phyloP scores from a whole-genome alignment of 2,797 vertebrate genomes.

The Taeniopygia guttata region DNA sequence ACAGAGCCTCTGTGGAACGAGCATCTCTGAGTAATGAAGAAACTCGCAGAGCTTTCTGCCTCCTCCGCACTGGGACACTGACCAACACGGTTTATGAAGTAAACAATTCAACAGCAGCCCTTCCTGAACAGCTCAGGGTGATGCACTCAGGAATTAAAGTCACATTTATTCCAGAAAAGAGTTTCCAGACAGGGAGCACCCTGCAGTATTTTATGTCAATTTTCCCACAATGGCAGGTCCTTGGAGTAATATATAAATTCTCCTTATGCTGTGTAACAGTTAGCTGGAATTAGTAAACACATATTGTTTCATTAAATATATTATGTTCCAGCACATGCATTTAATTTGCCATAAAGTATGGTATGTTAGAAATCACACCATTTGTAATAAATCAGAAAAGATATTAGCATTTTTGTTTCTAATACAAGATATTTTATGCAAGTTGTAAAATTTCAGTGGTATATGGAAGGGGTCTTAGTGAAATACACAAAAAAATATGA shows the following conservation, averaged over 20 bases:
- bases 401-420: slow-evolving; percentile 62
- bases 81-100: slow-evolving; percentile 24
- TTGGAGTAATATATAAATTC: slow-evolving; percentile 19
- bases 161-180: not conserved
- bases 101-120: slow-evolving; percentile 42
- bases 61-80: slow-evolving; percentile 32
- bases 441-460: slow-evolving; percentile 70
- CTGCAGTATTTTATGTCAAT: not conserved
- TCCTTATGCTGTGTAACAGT: slow-evolving; percentile 22
- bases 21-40: not conserved
- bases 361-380: slow-evolving; percentile 59
- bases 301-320: slow-evolving; percentile 60
- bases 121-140: not conserved
- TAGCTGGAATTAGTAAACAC: slow-evolving; percentile 51
- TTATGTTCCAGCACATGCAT: not conserved
- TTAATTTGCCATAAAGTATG: slow-evolving; percentile 57
- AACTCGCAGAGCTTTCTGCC: not conserved
- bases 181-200: not conserved
- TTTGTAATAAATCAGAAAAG: slow-evolving; percentile 65
- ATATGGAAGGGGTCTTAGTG: slow-evolving; percentile 70
- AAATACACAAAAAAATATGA: slow-evolving; percentile 74
- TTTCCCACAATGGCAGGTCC: not conserved
- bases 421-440: slow-evolving; percentile 65
- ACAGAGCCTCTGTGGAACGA: not conserved
- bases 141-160: slow-evolving; percentile 8